Evolutionary conservation across 2,888 invertebrate genomes (phyloP), one percentile per base, ranked within the genome.

Genomic region (Charanyca ferruginea): DNA sequence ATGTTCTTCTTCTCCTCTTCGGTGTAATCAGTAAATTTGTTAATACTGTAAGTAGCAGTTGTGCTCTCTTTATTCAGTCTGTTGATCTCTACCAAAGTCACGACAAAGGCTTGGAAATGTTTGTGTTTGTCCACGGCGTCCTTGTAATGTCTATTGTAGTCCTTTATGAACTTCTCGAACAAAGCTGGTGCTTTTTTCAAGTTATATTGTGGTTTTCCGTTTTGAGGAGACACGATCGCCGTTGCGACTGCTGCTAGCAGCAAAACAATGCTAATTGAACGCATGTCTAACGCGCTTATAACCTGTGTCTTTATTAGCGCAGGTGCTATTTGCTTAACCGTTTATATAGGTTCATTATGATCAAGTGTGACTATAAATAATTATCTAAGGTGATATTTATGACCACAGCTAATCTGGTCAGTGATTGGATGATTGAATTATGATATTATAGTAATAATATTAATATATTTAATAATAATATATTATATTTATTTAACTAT

Each of bases 21-120:
- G 0, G 89, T 88, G 23, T 83, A 85, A 74, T 90, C 91, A 4
- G 90, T 75, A 7, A 88, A 87, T 62, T 84, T 60, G 38, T 88
- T 89, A 23, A 90, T 84, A n/a, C 75, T 87, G 57, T 71, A 89
- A 2, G 73, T 80, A 3, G 86, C 83, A 8, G 45, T 3, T 0
- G 75, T 8, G 48, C 51, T 66, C 1, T 61, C 51, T 11, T 38
- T 47, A 62, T 88, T 88, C 11, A 73, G 2, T 20, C 68, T 72
- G 23, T 89, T 88, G 18, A 89, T 86, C 28, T 63, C 38, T 42
- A 78, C 45, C 55, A 91, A 82, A 76, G 32, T 81, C 0, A 59
- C 62, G 0, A 82, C 44, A 49, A 91, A 92, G 3, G 85, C 83
- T 28, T 80, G 47, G 51, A 77, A 90, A 68, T 89, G 91, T 1